Evolutionary conservation across 2,888 invertebrate genomes (phyloP).

Genomic region (Dichetophora obliterata): DNA sequence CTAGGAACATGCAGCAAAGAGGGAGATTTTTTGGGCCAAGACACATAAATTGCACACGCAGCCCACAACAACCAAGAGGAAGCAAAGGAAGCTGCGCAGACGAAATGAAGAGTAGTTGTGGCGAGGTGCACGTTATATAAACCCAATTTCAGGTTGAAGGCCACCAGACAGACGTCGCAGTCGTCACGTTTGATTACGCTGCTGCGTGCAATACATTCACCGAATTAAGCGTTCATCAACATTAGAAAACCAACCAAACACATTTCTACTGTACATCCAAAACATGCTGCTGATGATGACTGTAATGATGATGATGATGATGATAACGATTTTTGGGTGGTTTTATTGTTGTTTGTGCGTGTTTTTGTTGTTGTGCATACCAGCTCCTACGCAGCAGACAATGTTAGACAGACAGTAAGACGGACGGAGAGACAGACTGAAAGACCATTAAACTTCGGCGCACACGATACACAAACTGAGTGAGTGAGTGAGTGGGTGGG

Average conservation of each 20-base stretch:
- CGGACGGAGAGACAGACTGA: no score
- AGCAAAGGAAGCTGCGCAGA: neutral
- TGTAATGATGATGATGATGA: neutral
- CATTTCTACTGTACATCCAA: neutral
- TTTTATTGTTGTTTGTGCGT: neutral
- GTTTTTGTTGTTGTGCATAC: neutral
- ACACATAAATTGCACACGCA: slow-evolving; percentile 13
- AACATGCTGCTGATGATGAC: neutral
- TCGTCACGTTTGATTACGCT: slow-evolving; percentile 10
- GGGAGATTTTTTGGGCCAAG: neutral
- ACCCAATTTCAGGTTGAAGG: slow-evolving; percentile 27
- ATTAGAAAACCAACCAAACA: neutral
- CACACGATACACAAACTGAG: no score
- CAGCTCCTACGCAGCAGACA: neutral
- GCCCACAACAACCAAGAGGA: neutral
- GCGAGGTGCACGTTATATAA: neutral
- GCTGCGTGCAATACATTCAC: neutral
- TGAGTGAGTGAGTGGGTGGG: no score
- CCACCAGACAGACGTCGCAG: slow-evolving; percentile 5
- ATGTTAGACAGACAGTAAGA: no score
- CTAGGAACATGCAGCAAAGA: slow-evolving; percentile 22
- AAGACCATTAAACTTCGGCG: no score
- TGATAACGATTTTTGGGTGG: neutral
- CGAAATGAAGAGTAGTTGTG: neutral
- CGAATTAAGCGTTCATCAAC: slow-evolving; percentile 13